A percentile compares a stretch with the other conserved stretches of the same genome.
Evolutionary conservation across 2,113 vertebrate species (phyloP).

Genomic region (Phalacrocorax carbo): DNA sequence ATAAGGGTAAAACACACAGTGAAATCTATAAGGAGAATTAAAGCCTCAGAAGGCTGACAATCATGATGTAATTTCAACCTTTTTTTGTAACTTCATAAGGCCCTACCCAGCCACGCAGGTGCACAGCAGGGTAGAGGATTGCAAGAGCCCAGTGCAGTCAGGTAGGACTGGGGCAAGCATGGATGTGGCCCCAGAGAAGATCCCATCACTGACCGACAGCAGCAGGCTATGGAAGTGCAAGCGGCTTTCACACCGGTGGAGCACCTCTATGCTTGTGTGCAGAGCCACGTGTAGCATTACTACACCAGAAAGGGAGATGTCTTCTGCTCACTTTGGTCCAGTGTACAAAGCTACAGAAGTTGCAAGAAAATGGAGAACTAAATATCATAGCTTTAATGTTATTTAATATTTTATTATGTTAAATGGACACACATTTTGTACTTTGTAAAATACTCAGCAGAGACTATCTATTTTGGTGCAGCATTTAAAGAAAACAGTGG

Average conservation of each 20-base stretch:
- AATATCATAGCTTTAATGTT: constrained; percentile 24
- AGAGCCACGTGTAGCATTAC: neutral
- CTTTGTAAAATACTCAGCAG: neutral
- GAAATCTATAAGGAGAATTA: neutral
- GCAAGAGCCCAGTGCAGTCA: neutral
- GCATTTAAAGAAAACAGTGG: neutral
- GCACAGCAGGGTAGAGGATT: accelerated
- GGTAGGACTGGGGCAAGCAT: neutral
- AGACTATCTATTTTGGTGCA: neutral
- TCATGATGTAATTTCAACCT: neutral
- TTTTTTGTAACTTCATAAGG: neutral
- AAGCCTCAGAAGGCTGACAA: neutral
- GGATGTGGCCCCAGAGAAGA: neutral
- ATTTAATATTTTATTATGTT: constrained; percentile 65
- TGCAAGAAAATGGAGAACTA: neutral
- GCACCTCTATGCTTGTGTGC: accelerated
- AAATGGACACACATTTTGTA: constrained; percentile 30
- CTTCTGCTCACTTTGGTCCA: accelerated
- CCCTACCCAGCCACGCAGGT: accelerated
- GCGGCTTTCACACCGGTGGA: neutral
- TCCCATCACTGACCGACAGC: neutral
- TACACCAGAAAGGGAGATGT: accelerated
- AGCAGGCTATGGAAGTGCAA: neutral
- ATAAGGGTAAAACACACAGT: neutral
- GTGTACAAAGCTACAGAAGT: neutral